phyloP scores from a whole-genome alignment of 1,140 invertebrate genomes.

The Meloidogyne floridensis region DNA sequence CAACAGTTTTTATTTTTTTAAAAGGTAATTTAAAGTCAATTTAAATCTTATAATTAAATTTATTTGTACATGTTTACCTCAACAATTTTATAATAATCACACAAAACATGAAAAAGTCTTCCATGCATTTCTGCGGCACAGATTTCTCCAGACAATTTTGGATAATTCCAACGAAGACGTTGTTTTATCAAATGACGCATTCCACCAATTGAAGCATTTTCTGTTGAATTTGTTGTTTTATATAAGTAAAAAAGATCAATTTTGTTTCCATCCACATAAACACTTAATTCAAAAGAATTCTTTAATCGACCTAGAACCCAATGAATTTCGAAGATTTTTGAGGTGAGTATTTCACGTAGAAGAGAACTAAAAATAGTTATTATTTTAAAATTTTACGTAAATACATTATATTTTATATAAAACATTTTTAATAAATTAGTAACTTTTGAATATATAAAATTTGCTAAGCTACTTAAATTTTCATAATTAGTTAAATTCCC shows the following conservation, averaged over 20 bases:
- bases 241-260: conserved; percentile 31
- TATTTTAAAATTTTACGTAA: not conserved
- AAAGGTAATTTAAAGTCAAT: no score
- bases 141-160: no score
- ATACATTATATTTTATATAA: not conserved
- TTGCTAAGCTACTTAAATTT: no score
- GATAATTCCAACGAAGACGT: not conserved
- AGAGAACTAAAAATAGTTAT: not conserved
- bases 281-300: conserved; percentile 22
- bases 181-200: conserved; percentile 4
- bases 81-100: not conserved
- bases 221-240: not conserved
- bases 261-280: conserved; percentile 21
- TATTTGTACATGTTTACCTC: not conserved
- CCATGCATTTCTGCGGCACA: no score
- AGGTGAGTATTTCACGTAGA: conserved; percentile 5
- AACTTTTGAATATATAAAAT: no score
- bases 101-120: no score
- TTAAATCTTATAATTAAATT: no score
- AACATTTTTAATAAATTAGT: no score
- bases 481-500: no score
- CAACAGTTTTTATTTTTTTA: no score
- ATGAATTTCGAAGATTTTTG: not conserved
- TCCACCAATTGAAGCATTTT: not conserved
- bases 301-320: conserved; percentile 5